Percentiles rank a stretch among this genome's conserved stretches.
Conservation (phyloP, 2,113 vertebrate genomes). For the Ceyx melanurus region DNA sequence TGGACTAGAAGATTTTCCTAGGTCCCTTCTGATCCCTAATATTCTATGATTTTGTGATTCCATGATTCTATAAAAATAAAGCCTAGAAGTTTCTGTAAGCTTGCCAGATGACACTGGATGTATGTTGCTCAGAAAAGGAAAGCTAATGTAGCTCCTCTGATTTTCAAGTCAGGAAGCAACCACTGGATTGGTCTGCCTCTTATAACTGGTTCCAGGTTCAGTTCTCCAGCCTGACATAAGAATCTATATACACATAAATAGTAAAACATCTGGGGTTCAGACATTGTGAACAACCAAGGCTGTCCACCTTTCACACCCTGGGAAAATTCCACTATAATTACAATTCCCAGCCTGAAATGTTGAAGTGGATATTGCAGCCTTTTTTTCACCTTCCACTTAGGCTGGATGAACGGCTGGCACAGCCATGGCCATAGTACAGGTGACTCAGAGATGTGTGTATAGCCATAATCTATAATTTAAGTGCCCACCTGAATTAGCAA, state of each 20-base stretch:
- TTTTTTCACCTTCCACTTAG: not conserved
- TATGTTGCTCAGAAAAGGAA: not conserved
- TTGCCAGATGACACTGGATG: not conserved
- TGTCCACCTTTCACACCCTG: not conserved
- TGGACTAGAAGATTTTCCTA: no score
- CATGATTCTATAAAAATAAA: not conserved
- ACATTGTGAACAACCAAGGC: not conserved
- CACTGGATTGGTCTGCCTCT: not conserved
- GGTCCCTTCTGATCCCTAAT: no score
- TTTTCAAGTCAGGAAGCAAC: not conserved
- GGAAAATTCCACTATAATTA: not conserved
- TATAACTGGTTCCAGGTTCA: not conserved
- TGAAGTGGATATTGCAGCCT: not conserved
- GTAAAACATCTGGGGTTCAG: not conserved
- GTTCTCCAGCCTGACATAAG: not conserved
- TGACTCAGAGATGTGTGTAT: not conserved
- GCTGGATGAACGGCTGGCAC: not conserved
- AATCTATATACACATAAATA: not conserved
- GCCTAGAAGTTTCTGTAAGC: not conserved
- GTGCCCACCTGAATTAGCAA: constrained; percentile 7
- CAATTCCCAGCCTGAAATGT: not conserved
- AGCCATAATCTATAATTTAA: not conserved
- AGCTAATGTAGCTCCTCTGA: not conserved
- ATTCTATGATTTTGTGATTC: no score
- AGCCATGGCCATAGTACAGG: not conserved